phyloP scores from a whole-genome alignment of 2,113 vertebrate species.

The Serilophus lunatus region DNA sequence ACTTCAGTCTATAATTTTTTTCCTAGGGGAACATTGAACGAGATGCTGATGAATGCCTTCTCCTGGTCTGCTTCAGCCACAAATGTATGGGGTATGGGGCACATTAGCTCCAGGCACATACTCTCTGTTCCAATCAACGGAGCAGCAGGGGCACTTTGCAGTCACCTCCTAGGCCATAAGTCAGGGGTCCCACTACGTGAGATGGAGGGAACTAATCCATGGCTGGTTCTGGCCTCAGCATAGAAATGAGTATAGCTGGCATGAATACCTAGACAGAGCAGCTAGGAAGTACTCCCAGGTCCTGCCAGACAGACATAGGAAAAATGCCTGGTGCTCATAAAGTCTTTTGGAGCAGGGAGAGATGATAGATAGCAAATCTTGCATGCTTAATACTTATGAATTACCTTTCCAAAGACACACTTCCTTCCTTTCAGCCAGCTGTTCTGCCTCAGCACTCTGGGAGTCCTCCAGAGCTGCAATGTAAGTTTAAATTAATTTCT shows the following conservation, averaged over 20 bases:
- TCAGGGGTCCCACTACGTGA: background rate
- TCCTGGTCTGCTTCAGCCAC: background rate
- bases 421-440: slow-evolving; percentile 42
- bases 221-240: background rate
- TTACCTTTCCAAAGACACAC: slow-evolving; percentile 48
- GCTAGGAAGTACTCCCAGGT: background rate
- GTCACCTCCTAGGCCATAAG: background rate
- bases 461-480: slow-evolving; percentile 7
- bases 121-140: background rate
- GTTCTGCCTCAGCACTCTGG: slow-evolving; percentile 47
- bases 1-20: background rate
- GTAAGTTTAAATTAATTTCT: background rate
- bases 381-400: slow-evolving; percentile 12
- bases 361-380: slow-evolving; percentile 27
- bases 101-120: background rate
- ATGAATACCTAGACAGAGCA: background rate
- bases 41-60: background rate
- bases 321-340: background rate
- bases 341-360: slow-evolving; percentile 14
- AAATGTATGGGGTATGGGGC: background rate
- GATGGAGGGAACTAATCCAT: background rate
- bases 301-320: background rate
- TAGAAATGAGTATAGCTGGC: background rate
- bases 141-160: background rate
- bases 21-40: background rate